A percentile compares a stretch with the other conserved stretches of the same genome.
Evolutionary conservation across 2,113 vertebrate genomes (phyloP).

Genomic region (Erythrolamprus reginae): DNA sequence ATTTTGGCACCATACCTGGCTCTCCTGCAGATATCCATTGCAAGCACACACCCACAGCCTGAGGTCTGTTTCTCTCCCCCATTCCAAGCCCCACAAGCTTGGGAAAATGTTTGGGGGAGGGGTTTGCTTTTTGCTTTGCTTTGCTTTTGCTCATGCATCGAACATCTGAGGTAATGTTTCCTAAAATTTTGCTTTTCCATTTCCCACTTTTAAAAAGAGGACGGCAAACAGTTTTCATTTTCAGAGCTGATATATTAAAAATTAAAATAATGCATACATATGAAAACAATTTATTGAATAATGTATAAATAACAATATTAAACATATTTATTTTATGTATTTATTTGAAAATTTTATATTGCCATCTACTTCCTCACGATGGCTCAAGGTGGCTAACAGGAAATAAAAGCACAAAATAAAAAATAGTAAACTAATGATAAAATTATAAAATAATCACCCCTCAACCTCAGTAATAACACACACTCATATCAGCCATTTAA

Average conservation of each 20-base stretch:
- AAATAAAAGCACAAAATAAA: background rate
- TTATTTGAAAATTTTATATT: background rate
- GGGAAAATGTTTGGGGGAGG: background rate
- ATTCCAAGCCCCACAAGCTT: background rate
- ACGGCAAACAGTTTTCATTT: background rate
- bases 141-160: background rate
- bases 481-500: background rate
- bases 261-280: background rate
- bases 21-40: background rate
- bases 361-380: background rate
- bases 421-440: background rate
- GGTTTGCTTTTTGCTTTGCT: background rate
- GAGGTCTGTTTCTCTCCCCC: background rate
- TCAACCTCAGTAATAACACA: fast-evolving
- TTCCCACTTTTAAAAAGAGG: background rate
- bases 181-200: background rate
- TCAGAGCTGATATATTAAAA: background rate
- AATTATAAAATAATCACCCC: background rate
- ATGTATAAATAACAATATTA: background rate
- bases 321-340: background rate
- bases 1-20: background rate
- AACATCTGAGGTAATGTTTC: background rate
- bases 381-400: background rate
- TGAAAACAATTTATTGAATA: background rate
- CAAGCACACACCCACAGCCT: background rate